phyloP scores from a whole-genome alignment of 2,888 invertebrate genomes.

The Cosmorhoe ocellata region DNA sequence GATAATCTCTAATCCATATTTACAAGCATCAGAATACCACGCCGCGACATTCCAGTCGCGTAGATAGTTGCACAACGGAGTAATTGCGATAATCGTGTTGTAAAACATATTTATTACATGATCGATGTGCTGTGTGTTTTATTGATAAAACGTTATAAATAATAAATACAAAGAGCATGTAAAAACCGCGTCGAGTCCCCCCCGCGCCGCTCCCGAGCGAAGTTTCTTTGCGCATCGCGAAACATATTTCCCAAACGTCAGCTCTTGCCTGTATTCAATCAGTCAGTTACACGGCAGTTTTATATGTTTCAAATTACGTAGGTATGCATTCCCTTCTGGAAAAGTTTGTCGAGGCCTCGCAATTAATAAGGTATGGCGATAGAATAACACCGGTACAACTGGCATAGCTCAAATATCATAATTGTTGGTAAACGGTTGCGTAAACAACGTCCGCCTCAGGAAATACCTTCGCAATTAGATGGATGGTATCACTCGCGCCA shows the following conservation, averaged over 20 bases:
- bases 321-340: not conserved
- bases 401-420: slow-evolving; percentile 12
- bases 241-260: no score
- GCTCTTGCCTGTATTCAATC: no score
- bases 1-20: slow-evolving; percentile 5
- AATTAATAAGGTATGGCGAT: not conserved
- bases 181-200: no score
- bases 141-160: no score
- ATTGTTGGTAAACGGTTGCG: slow-evolving; percentile 14
- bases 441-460: slow-evolving; percentile 22
- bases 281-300: no score
- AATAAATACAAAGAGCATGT: no score
- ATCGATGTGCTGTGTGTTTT: not conserved
- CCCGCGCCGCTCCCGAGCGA: no score
- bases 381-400: slow-evolving; percentile 5
- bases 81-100: slow-evolving; percentile 2
- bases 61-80: not conserved
- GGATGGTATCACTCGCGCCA: slow-evolving; percentile 30
- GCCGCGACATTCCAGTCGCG: not conserved
- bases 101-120: slow-evolving; percentile 6
- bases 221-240: no score
- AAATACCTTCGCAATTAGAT: slow-evolving; percentile 28
- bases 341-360: not conserved
- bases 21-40: slow-evolving; percentile 1
- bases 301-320: no score